phyloP scores from a whole-genome alignment of 2,113 vertebrate genomes.

The Pungitius pungitius region DNA sequence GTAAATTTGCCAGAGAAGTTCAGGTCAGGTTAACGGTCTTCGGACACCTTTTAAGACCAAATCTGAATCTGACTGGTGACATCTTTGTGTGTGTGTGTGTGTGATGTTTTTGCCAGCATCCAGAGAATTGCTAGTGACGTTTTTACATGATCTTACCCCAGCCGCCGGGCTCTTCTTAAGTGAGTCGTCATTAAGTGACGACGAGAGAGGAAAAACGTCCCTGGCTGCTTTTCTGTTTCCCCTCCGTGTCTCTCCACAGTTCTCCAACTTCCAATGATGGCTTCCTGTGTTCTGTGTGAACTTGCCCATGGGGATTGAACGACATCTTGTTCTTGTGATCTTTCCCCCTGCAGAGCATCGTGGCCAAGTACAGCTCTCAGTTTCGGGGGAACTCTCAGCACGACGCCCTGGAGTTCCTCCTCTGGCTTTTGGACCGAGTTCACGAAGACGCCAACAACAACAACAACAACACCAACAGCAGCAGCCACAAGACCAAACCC shows the following conservation, averaged over 20 bases:
- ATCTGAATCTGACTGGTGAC: too few species aligned
- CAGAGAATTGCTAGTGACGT: slow-evolving; percentile 12
- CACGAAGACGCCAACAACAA: slow-evolving; percentile 87
- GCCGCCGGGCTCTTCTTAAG: slow-evolving; percentile 16
- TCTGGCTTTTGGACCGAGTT: slow-evolving; percentile 92
- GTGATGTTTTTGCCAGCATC: background rate
- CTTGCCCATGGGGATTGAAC: background rate
- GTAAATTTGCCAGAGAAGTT: background rate
- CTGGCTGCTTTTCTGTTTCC: background rate
- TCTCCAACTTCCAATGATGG: background rate
- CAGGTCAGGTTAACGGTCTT: too few species aligned
- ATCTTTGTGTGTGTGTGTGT: too few species aligned
- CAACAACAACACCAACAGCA: slow-evolving; percentile 65
- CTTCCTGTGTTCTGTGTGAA: slow-evolving; percentile 3
- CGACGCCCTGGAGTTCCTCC: slow-evolving; percentile 94
- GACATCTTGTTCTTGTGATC: slow-evolving; percentile 21
- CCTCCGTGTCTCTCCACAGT: background rate
- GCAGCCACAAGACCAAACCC: slow-evolving; percentile 66
- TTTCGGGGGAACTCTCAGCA: slow-evolving; percentile 94
- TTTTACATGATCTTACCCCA: slow-evolving; percentile 10
- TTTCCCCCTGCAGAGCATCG: slow-evolving; percentile 82
- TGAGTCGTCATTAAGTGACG: slow-evolving; percentile 4
- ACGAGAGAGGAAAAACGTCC: slow-evolving; percentile 8
- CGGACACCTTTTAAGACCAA: too few species aligned
- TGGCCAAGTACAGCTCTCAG: slow-evolving; percentile 91